A percentile compares a stretch with the other conserved stretches of the same genome.
These are phyloP conservation scores for Tyrannus savana DNA, from an alignment of 2,113 vertebrate genomes.

Conservation along the genomic window DNA sequence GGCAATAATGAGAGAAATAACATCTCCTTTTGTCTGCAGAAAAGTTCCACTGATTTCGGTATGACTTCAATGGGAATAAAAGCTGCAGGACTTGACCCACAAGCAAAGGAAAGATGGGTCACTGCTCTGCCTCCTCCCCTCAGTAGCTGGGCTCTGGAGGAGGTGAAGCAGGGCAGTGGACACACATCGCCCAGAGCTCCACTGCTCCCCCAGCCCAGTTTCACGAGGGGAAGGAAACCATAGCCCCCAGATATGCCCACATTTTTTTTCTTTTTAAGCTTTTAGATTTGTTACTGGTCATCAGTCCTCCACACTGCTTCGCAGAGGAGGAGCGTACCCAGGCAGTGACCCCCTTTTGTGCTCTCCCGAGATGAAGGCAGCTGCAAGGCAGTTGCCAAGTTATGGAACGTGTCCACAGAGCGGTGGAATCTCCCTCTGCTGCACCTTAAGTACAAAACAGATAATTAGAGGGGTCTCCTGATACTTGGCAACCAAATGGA, in stretches of 20 bases:
- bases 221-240: neutral
- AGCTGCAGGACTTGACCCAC: neutral
- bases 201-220: neutral
- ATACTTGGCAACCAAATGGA: slow-evolving; percentile 64
- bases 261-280: neutral
- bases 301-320: neutral
- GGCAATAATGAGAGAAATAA: neutral
- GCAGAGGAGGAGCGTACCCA: neutral
- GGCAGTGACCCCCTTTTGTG: neutral
- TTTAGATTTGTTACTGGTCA: neutral
- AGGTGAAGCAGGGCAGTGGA: neutral
- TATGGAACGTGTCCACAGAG: slow-evolving; percentile 37
- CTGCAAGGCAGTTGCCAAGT: slow-evolving; percentile 54
- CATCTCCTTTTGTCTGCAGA: neutral
- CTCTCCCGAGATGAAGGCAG: neutral
- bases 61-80: neutral
- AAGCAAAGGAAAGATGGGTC: neutral
- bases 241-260: neutral
- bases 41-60: neutral
- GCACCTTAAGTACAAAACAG: slow-evolving; percentile 50
- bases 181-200: neutral
- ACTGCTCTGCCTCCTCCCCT: neutral
- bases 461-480: slow-evolving; percentile 68
- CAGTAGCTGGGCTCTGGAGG: neutral
- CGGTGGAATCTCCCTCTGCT: slow-evolving; percentile 50